Percentiles rank a stretch among this genome's conserved stretches.
Evolutionary conservation across 2,797 vertebrate genomes (phyloP).

Genomic region (Cynopterus sphinx): DNA sequence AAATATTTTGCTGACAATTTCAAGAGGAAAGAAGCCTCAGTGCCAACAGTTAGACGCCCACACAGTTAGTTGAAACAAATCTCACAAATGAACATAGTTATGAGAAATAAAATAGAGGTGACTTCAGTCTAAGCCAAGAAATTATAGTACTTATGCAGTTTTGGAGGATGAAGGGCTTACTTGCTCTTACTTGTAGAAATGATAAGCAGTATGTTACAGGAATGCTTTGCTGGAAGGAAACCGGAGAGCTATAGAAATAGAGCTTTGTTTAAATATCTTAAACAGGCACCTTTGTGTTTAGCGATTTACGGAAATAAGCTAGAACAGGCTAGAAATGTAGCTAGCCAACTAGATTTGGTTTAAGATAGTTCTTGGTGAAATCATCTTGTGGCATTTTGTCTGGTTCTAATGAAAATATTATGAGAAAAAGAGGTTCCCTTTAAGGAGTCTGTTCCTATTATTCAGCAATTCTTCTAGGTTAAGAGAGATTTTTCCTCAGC

Average conservation of each 20-base stretch:
- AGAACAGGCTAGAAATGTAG: slow-evolving; percentile 9
- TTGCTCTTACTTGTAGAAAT: slow-evolving; percentile 63
- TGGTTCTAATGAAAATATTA: neutral
- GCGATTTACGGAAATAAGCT: neutral
- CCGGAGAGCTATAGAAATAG: neutral
- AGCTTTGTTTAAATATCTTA: slow-evolving; percentile 51
- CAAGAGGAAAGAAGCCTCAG: slow-evolving; percentile 68
- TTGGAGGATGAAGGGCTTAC: slow-evolving; percentile 57
- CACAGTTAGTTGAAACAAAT: slow-evolving; percentile 70
- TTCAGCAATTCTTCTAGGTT: neutral
- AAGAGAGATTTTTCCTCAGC: neutral
- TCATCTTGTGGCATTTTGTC: neutral
- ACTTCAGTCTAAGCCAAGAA: slow-evolving; percentile 70
- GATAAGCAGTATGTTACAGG: slow-evolving; percentile 22
- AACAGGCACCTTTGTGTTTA: slow-evolving; percentile 38
- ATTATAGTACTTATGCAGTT: slow-evolving; percentile 52
- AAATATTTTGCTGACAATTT: slow-evolving; percentile 78
- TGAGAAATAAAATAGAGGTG: slow-evolving; percentile 69
- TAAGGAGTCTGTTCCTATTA: neutral
- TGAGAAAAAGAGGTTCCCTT: neutral
- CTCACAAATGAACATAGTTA: slow-evolving; percentile 72
- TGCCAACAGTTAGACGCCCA: slow-evolving; percentile 67
- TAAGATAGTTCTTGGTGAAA: neutral
- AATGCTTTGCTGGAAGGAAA: slow-evolving; percentile 47
- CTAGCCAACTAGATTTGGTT: slow-evolving; percentile 1